Evolutionary conservation across 2,113 vertebrate genomes (phyloP), one percentile per base, ranked within the genome.

Genomic region (Pipra filicauda): DNA sequence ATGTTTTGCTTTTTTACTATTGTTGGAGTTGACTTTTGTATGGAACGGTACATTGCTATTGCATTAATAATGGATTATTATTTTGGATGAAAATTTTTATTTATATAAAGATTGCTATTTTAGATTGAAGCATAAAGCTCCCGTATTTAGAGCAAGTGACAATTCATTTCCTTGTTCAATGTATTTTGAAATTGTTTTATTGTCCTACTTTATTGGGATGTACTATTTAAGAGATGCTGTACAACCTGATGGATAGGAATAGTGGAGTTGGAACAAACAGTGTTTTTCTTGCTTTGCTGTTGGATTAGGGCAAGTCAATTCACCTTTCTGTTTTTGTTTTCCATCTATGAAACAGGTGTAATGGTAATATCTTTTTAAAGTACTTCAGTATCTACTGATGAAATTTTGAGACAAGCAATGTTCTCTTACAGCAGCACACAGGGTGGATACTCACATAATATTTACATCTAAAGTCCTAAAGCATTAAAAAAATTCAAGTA

Each of bases 121-220:
- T 83, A 86, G 61, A 66, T 83, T 62, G 82, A 65, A 83, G 33
- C 61, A 86, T 61, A 75, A 93, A 57, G 39, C 69, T 90, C 71
- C 24, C 37, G 8, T 67, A 71, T 84, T 31, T 66, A 77, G 12
- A 90, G 15, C 18, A 66, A 83, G 0, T 93, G 89, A 83, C 69
- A 80, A 76, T 75, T 90, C 1, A 83, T 85, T 91, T 93, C 24
- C 55, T 84, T 67, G 46, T 91, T 91, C 51, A 37, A 9, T 69
- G 61, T 73, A 13, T 91, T 91, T 80, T 73, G 65, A 67, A 92
- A 65, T 91, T 76, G 41, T 86, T 92, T 90, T 55, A 75, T 93
- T 33, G 52, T 58, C 27, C 57, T 79, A 3, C 15, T 81, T 94
- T 69, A 76, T 92, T 84, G 84, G 57, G 31, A 24, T 83, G 26